These are phyloP conservation scores for Epinotia nisella DNA, from an alignment of 2,888 invertebrate species.

Conservation along the genomic window DNA sequence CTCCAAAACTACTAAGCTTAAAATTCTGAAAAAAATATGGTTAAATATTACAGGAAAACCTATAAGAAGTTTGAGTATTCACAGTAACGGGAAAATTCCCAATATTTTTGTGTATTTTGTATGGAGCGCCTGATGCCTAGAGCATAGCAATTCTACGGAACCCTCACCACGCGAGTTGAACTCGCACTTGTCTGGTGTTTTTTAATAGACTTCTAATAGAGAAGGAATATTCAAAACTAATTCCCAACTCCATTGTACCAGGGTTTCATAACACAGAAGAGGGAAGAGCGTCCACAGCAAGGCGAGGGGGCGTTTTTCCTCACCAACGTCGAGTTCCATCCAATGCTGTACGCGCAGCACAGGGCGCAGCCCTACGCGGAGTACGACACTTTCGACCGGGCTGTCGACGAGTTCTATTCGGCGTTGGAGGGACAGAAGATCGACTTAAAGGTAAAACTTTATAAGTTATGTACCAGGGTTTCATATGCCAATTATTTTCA, in stretches of 20 bases:
- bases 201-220: too few species aligned
- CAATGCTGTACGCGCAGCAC: conserved; percentile 91
- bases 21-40: too few species aligned
- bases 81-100: too few species aligned
- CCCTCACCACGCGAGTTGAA: too few species aligned
- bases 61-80: too few species aligned
- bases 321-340: conserved; percentile 97
- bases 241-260: conserved; percentile 53
- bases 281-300: conserved; percentile 87
- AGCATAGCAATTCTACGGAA: too few species aligned
- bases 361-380: conserved; percentile 84
- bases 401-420: conserved; percentile 98
- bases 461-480: neutral
- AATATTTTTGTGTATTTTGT: too few species aligned
- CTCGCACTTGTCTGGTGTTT: too few species aligned
- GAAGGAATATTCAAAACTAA: neutral
- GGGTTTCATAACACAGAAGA: conserved; percentile 95
- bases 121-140: too few species aligned
- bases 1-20: too few species aligned
- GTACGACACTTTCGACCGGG: conserved; percentile 91
- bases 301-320: conserved; percentile 84
- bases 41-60: too few species aligned
- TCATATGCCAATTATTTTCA: conserved; percentile 92
- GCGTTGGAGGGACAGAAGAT: conserved; percentile 97
- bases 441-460: conserved; percentile 89